phyloP scores from a whole-genome alignment of 1,140 invertebrate genomes.

The Drosophila guanche region DNA sequence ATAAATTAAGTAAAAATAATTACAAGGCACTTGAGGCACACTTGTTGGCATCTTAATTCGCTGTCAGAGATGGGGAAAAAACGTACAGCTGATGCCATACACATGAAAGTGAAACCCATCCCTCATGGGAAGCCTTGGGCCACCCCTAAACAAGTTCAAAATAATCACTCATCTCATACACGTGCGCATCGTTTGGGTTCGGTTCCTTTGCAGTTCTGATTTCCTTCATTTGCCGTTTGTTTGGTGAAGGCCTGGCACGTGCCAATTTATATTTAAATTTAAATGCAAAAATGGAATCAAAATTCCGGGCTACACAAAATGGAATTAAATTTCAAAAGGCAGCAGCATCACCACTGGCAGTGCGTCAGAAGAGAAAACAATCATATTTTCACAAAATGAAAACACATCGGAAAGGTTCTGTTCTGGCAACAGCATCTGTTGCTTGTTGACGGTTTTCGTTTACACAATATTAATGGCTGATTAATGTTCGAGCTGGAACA shows the following conservation, averaged over 20 bases:
- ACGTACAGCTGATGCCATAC: conserved; percentile 10
- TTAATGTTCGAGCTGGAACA: conserved; percentile 46
- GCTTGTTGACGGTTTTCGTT: conserved; percentile 56
- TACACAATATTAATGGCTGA: conserved; percentile 72
- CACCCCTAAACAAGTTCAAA: conserved; percentile 30
- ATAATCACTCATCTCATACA: conserved; percentile 50
- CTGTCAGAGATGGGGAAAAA: background rate
- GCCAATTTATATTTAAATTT: conserved; percentile 81
- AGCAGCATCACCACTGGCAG: conserved; percentile 2
- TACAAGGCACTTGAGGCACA: conserved; percentile 4
- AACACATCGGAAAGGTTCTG: background rate
- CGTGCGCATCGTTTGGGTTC: conserved; percentile 26
- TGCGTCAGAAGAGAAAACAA: conserved; percentile 46
- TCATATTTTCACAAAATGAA: conserved; percentile 60
- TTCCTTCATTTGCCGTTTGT: conserved; percentile 36
- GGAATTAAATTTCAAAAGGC: conserved; percentile 76
- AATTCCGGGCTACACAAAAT: conserved; percentile 45
- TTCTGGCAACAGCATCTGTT: conserved; percentile 7
- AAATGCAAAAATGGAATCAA: conserved; percentile 72
- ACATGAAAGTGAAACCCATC: conserved; percentile 11
- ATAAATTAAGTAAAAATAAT: background rate
- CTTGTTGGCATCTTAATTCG: conserved; percentile 1
- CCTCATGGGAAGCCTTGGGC: background rate
- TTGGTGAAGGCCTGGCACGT: conserved; percentile 57
- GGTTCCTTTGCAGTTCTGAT: conserved; percentile 22